Conservation (phyloP, 2,888 invertebrate genomes). For the Scaeva pyrastri region DNA sequence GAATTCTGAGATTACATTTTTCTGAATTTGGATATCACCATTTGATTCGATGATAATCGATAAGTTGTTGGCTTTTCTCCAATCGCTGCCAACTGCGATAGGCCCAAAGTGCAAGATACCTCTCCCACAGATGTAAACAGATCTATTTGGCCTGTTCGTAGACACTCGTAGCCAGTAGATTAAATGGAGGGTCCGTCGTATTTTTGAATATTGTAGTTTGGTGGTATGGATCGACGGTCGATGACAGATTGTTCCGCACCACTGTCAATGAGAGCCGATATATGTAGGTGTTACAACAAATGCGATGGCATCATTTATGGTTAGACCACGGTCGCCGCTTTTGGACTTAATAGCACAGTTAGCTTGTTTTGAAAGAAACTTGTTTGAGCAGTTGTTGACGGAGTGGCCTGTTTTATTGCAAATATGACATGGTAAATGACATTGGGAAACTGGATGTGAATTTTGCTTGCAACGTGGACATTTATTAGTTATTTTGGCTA, state of each 20-base stretch:
- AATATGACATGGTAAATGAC: conserved; percentile 22
- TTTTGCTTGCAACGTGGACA: conserved; percentile 33
- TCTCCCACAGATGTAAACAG: conserved; percentile 19
- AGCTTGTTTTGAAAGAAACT: background rate
- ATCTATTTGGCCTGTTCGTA: conserved; percentile 21
- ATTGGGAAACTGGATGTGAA: conserved; percentile 37
- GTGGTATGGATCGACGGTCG: background rate
- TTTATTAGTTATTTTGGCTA: background rate
- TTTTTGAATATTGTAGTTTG: background rate
- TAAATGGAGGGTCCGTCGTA: background rate
- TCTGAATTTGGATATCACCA: conserved; percentile 26
- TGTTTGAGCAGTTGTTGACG: conserved; percentile 26
- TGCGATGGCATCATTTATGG: too few species aligned
- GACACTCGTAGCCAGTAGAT: conserved; percentile 14
- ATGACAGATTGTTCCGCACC: background rate
- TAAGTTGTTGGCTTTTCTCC: too few species aligned
- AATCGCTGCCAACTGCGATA: conserved; percentile 10
- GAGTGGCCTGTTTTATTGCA: conserved; percentile 34
- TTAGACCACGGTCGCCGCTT: too few species aligned
- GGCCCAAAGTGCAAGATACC: conserved; percentile 23
- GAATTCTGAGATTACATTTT: background rate
- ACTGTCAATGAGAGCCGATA: background rate
- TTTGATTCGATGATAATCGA: conserved; percentile 5
- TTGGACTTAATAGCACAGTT: background rate
- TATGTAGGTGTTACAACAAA: too few species aligned